Conservation (phyloP, 2,888 invertebrate genomes). For the Creontiades dilutus region DNA sequence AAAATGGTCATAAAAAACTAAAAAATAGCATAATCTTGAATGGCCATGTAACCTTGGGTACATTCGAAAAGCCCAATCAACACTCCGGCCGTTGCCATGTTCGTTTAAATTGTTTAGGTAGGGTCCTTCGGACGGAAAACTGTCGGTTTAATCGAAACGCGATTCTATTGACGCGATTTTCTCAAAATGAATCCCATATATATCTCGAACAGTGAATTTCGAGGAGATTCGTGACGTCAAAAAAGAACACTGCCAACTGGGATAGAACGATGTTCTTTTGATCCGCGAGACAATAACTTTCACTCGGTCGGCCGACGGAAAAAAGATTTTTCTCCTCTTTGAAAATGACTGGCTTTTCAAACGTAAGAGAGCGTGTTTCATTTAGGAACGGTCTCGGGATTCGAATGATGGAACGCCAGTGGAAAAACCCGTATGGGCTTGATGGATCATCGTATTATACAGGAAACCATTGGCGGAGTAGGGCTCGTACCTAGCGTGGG, state of each 20-base stretch:
- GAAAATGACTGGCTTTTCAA: constrained; percentile 34
- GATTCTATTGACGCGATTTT: too few species aligned
- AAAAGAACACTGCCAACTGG: constrained; percentile 10
- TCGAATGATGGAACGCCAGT: neutral
- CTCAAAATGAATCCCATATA: neutral
- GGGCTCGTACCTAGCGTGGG: neutral
- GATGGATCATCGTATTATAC: constrained; percentile 6
- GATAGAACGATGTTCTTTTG: constrained; percentile 15
- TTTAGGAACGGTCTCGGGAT: neutral
- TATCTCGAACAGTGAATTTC: neutral
- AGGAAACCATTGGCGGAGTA: neutral
- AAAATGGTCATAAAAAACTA: too few species aligned
- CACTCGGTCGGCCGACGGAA: constrained; percentile 1
- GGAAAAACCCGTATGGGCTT: neutral
- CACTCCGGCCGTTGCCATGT: too few species aligned
- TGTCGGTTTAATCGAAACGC: too few species aligned
- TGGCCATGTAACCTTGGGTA: too few species aligned
- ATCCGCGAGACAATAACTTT: constrained; percentile 17
- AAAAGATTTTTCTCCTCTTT: neutral
- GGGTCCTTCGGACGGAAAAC: too few species aligned
- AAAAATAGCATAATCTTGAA: too few species aligned
- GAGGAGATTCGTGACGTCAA: neutral
- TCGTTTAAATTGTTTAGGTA: too few species aligned
- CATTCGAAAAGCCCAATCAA: too few species aligned
- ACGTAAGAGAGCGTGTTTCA: neutral